A percentile compares a stretch with the other conserved stretches of the same genome.
Conservation (phyloP, 2,797 vertebrate species). For the Acanthurus leucopareius region DNA sequence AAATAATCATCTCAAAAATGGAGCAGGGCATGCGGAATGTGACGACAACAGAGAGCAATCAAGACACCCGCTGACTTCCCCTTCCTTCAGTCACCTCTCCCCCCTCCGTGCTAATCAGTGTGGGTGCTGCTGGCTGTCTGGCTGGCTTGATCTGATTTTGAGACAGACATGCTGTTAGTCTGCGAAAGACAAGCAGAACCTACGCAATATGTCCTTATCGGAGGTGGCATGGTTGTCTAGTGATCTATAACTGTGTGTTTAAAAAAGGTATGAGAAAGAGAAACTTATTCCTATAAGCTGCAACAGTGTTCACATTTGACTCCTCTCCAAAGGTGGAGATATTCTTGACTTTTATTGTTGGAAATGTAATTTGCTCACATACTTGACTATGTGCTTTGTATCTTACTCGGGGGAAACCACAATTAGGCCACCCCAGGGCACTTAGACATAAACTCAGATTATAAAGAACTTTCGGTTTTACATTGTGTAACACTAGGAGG, state of each 20-base stretch:
- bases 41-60: conserved; percentile 61
- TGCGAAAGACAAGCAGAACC: conserved; percentile 12
- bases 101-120: conserved; percentile 66
- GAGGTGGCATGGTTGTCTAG: not conserved
- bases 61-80: conserved; percentile 46
- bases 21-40: conserved; percentile 24
- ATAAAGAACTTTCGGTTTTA: no score
- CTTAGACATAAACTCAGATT: no score
- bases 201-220: not conserved
- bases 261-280: no score
- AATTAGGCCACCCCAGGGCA: no score
- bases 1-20: conserved; percentile 59
- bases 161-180: conserved; percentile 35
- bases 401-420: no score
- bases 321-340: no score
- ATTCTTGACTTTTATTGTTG: no score
- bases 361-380: no score
- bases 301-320: no score
- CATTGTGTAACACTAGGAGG: no score
- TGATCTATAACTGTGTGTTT: not conserved
- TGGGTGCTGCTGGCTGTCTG: conserved; percentile 57
- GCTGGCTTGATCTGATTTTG: conserved; percentile 53
- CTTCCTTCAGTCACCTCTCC: conserved; percentile 43
- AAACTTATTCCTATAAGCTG: no score
- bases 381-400: no score